Percentiles rank a stretch among this genome's conserved stretches.
Evolutionary conservation across 1,140 invertebrate genomes (phyloP).

Genomic region (Mya arenaria): DNA sequence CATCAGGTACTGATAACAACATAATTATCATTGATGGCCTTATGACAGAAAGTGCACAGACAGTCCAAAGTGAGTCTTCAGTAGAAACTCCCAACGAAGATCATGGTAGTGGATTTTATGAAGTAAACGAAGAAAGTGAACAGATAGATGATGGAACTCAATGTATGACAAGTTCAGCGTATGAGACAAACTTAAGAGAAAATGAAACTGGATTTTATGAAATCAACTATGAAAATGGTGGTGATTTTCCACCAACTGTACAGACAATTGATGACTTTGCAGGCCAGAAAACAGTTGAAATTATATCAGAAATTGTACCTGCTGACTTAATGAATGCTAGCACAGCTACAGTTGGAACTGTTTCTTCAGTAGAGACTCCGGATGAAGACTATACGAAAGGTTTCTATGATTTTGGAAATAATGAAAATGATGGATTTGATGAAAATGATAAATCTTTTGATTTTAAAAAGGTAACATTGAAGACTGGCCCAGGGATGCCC

Average conservation of each 20-base stretch:
- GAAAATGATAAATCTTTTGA: background rate
- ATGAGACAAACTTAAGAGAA: constrained; percentile 46
- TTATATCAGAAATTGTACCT: background rate
- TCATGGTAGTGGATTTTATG: constrained; percentile 41
- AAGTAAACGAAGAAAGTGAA: constrained; percentile 34
- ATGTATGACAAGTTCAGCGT: background rate
- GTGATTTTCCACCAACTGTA: background rate
- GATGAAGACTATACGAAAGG: background rate
- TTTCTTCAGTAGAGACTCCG: constrained; percentile 14
- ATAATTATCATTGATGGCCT: background rate
- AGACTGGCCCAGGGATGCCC: background rate
- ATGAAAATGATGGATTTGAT: background rate
- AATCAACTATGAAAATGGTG: constrained; percentile 7
- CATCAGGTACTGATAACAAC: background rate
- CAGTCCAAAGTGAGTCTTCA: constrained; percentile 32
- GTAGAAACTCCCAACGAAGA: constrained; percentile 40
- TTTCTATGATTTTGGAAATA: background rate
- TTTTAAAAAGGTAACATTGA: background rate
- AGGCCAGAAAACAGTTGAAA: background rate
- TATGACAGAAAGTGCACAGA: constrained; percentile 35
- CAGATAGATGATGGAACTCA: background rate
- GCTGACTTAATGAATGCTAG: background rate
- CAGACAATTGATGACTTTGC: background rate
- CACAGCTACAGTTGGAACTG: constrained; percentile 6
- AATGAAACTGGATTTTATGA: constrained; percentile 50